These are phyloP conservation scores for Drosophila parabipectinata DNA, from an alignment of 1,140 invertebrate species.

Conservation along the genomic window DNA sequence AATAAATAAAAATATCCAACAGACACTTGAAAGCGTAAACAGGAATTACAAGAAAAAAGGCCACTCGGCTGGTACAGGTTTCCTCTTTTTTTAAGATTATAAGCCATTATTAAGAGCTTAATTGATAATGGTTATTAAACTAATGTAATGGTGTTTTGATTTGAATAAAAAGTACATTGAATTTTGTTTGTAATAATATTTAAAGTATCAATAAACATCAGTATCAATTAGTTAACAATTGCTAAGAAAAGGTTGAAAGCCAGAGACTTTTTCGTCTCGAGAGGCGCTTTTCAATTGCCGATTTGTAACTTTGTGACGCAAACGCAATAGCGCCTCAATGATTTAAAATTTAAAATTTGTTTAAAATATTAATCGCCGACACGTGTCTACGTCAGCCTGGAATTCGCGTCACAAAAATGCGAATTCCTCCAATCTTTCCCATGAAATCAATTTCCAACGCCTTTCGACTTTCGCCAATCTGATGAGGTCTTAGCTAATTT, in stretches of 20 bases:
- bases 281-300: neutral
- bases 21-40: neutral
- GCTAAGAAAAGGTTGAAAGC: too few relatives aligned
- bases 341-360: neutral
- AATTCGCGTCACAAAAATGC: constrained; percentile 4
- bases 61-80: neutral
- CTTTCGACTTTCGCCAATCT: constrained; percentile 34
- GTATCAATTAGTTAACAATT: too few relatives aligned
- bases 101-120: neutral
- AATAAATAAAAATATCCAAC: neutral
- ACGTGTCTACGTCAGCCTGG: constrained; percentile 21
- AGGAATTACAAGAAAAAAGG: neutral
- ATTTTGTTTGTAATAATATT: too few relatives aligned
- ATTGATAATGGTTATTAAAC: constrained; percentile 1
- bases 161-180: neutral
- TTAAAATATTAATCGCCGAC: constrained; percentile 12
- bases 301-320: neutral
- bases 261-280: neutral
- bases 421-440: constrained; percentile 30
- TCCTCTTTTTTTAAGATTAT: neutral
- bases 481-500: neutral
- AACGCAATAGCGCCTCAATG: neutral
- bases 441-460: constrained; percentile 58
- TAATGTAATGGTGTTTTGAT: neutral
- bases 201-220: too few relatives aligned